A percentile compares a stretch with the other conserved stretches of the same genome.
phyloP scores from a whole-genome alignment of 1,140 invertebrate species.

The Pantala flavescens region DNA sequence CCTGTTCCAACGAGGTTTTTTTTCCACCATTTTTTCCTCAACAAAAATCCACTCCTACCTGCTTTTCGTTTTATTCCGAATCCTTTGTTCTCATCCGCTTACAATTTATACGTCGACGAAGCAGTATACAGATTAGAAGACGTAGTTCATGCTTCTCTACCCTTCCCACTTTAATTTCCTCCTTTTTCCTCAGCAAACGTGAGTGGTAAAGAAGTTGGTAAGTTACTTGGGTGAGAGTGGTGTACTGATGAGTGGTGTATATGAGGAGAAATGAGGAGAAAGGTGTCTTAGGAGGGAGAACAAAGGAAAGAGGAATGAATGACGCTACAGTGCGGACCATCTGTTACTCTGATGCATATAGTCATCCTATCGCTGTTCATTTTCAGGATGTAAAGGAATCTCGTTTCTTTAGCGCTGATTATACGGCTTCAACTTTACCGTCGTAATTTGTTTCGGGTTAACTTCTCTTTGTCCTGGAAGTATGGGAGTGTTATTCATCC shows the following conservation, averaged over 20 bases:
- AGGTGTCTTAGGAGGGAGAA: background rate
- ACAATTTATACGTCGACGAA: slow-evolving; percentile 2
- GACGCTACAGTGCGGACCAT: too few relatives aligned
- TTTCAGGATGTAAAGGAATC: too few relatives aligned
- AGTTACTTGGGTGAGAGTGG: background rate
- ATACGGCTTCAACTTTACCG: too few relatives aligned
- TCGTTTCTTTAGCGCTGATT: too few relatives aligned
- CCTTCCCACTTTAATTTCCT: background rate
- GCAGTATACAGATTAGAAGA: background rate
- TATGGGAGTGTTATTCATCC: too few relatives aligned
- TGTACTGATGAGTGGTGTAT: background rate
- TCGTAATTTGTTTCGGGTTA: too few relatives aligned
- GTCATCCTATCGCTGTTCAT: too few relatives aligned
- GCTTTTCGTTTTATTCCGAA: too few relatives aligned
- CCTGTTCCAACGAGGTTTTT: background rate
- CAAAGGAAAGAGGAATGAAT: too few relatives aligned
- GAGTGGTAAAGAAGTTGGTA: background rate
- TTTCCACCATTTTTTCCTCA: background rate
- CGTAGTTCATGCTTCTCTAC: background rate
- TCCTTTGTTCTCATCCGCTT: background rate
- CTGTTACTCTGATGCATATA: too few relatives aligned
- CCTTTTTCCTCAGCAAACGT: background rate
- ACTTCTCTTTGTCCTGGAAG: too few relatives aligned
- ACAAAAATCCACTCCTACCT: background rate
- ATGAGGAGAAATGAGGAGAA: background rate